A percentile compares a stretch with the other conserved stretches of the same genome.
phyloP scores from a whole-genome alignment of 2,113 vertebrate species.

The Triplophysa rosa region DNA sequence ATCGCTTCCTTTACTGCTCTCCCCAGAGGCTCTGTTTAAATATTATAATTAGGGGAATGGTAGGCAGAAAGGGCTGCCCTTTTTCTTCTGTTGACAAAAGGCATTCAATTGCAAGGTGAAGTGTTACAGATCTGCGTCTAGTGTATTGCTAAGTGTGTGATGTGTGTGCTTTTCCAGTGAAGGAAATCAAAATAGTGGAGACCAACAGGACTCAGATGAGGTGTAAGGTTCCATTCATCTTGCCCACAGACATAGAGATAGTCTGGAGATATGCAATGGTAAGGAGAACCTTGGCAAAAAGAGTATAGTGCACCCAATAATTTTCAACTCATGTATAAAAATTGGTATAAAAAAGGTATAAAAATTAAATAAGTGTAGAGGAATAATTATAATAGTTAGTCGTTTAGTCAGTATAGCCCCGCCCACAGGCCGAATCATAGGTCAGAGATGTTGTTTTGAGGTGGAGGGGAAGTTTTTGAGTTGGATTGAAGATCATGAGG shows the following conservation, averaged over 20 bases:
- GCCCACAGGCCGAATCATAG: too few species aligned
- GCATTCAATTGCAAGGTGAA: constrained; percentile 41
- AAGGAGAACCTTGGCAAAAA: not conserved
- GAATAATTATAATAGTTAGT: too few species aligned
- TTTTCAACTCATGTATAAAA: too few species aligned
- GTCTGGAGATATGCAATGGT: constrained; percentile 69
- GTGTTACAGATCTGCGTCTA: constrained; percentile 45
- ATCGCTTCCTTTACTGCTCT: constrained; percentile 67
- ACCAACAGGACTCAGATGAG: constrained; percentile 63
- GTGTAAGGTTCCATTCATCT: constrained; percentile 64
- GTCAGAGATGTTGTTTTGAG: too few species aligned
- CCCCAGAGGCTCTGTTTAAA: constrained; percentile 68
- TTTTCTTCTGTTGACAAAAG: constrained; percentile 29
- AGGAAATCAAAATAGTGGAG: constrained; percentile 64
- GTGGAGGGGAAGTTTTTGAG: too few species aligned
- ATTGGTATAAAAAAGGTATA: too few species aligned
- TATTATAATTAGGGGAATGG: constrained; percentile 69
- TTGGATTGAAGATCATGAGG: too few species aligned
- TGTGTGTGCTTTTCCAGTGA: constrained; percentile 57
- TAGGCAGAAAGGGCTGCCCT: constrained; percentile 57
- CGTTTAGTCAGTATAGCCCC: too few species aligned
- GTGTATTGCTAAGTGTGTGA: constrained; percentile 28
- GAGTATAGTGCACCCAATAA: too few species aligned
- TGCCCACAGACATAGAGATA: constrained; percentile 63
- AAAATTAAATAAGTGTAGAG: too few species aligned